phyloP scores from a whole-genome alignment of 2,888 invertebrate genomes.

The Troides oblongomaculatus region DNA sequence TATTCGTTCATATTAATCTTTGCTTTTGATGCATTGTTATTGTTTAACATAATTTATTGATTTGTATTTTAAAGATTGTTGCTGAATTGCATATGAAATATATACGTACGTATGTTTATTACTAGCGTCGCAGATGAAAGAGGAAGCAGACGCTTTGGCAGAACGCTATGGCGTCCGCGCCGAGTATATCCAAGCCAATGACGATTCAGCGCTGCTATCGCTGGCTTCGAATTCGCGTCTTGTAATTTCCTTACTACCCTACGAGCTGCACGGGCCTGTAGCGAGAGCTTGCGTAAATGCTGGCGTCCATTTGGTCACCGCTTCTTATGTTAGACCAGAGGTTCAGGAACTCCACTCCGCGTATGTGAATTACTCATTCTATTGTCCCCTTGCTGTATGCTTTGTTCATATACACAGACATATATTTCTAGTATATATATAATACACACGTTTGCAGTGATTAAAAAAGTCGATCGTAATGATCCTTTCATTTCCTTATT shows the following conservation, averaged over 20 bases:
- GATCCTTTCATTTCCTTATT: no score
- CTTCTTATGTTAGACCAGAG: slow-evolving; percentile 94
- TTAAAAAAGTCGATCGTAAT: no score
- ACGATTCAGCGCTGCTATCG: slow-evolving; percentile 84
- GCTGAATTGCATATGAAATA: not conserved
- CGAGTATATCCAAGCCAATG: slow-evolving; percentile 89
- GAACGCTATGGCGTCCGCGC: slow-evolving; percentile 88
- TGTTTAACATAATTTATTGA: no score
- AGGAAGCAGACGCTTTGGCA: slow-evolving; percentile 92
- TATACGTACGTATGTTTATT: not conserved
- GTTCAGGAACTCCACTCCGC: slow-evolving; percentile 88
- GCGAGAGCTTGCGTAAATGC: slow-evolving; percentile 93
- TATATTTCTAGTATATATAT: no score
- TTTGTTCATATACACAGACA: not conserved
- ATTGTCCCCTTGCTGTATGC: not conserved
- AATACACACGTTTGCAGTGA: no score
- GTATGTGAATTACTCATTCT: slow-evolving; percentile 70
- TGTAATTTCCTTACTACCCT: slow-evolving; percentile 94
- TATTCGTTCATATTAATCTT: no score
- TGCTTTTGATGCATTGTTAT: no score
- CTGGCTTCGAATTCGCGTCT: slow-evolving; percentile 87
- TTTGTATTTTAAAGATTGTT: not conserved
- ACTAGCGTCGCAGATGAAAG: slow-evolving; percentile 88
- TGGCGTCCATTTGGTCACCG: slow-evolving; percentile 96
- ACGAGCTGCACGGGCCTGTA: slow-evolving; percentile 90